Conservation (phyloP, 1,140 invertebrate genomes). For the Phocides pigmalion region DNA sequence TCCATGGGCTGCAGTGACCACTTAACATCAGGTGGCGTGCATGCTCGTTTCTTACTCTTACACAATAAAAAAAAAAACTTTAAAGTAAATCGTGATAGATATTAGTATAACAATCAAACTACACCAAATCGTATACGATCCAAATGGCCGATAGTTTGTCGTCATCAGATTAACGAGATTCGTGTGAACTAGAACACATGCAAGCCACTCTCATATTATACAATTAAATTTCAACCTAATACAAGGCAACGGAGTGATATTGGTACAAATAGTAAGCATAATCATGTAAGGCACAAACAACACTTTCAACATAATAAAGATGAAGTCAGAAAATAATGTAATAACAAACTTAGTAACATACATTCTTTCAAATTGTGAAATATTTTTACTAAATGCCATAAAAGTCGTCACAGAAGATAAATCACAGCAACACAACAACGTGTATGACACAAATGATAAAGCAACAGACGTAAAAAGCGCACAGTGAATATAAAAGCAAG, state of each 20-base stretch:
- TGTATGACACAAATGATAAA: slow-evolving; percentile 4
- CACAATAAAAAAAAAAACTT: no score
- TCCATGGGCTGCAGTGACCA: no score
- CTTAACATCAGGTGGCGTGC: no score
- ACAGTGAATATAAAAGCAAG: not conserved
- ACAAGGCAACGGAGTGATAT: not conserved
- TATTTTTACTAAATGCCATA: no score
- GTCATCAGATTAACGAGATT: slow-evolving; percentile 6
- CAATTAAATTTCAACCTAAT: not conserved
- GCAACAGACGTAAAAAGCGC: not conserved
- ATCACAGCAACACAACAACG: not conserved
- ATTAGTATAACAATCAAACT: not conserved
- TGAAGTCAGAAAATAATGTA: no score
- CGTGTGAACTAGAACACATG: not conserved
- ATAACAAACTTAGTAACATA: no score
- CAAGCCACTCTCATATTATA: not conserved
- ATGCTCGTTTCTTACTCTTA: no score
- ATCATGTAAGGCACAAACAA: no score
- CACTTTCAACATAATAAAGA: no score
- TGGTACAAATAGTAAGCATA: not conserved
- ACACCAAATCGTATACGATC: not conserved
- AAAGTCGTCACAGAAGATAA: not conserved
- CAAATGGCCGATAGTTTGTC: slow-evolving; percentile 9
- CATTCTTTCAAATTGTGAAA: no score
- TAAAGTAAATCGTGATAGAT: not conserved